Evolutionary conservation across 1,140 invertebrate species (phyloP).

Genomic region (Drosophila pachea): DNA sequence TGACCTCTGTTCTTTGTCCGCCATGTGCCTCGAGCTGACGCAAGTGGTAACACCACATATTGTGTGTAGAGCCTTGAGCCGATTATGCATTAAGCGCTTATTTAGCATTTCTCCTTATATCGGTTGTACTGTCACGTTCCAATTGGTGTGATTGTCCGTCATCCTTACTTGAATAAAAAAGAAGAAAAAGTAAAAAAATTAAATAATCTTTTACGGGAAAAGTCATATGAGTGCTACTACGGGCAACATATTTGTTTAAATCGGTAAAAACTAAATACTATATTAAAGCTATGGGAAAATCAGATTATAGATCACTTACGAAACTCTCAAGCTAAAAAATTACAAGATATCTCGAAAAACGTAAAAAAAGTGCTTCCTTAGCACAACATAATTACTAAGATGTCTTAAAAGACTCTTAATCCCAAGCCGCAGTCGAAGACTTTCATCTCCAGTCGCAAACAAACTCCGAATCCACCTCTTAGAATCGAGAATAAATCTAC

Average conservation of each 20-base stretch:
- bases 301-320: too few relatives aligned
- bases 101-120: slow-evolving; percentile 60
- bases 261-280: too few relatives aligned
- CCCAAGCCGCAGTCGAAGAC: slow-evolving; percentile 9
- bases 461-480: slow-evolving; percentile 2
- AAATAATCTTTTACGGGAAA: too few relatives aligned
- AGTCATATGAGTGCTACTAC: too few relatives aligned
- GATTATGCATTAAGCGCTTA: slow-evolving; percentile 78
- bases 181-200: too few relatives aligned
- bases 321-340: too few relatives aligned
- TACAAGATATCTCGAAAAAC: too few relatives aligned
- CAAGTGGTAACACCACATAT: slow-evolving; percentile 25
- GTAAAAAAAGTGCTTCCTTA: neutral
- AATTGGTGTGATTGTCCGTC: slow-evolving; percentile 26
- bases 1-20: slow-evolving; percentile 16
- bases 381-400: slow-evolving; percentile 69
- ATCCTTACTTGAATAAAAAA: neutral
- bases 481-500: neutral
- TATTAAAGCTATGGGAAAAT: too few relatives aligned
- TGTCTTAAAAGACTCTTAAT: slow-evolving; percentile 58
- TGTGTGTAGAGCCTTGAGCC: slow-evolving; percentile 51
- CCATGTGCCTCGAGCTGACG: slow-evolving; percentile 19
- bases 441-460: neutral
- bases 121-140: slow-evolving; percentile 56
- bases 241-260: too few relatives aligned